These are phyloP conservation scores for Colius striatus DNA, from an alignment of 2,113 vertebrate genomes.

Conservation along the genomic window DNA sequence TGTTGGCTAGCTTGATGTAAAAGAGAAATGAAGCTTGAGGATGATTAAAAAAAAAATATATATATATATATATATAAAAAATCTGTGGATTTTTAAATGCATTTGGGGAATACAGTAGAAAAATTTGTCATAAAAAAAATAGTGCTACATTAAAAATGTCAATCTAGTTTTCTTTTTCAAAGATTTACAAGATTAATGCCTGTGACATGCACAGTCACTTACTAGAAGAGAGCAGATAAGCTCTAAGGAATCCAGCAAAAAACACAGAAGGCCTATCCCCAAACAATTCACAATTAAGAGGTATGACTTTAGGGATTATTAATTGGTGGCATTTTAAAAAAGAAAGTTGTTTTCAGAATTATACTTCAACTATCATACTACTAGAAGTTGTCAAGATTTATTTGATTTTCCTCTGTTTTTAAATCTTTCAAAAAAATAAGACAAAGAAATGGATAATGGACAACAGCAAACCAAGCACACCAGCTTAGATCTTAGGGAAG, in stretches of 20 bases:
- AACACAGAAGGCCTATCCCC: neutral
- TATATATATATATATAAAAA: too few relatives aligned
- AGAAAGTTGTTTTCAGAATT: neutral
- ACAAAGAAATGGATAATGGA: neutral
- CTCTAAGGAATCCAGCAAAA: neutral
- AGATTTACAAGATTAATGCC: neutral
- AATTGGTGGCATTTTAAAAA: neutral
- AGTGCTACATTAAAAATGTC: neutral
- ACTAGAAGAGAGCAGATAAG: neutral
- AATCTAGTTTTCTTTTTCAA: neutral
- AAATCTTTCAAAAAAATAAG: neutral
- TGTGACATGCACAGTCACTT: neutral
- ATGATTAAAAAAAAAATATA: neutral
- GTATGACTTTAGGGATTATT: neutral
- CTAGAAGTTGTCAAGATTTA: neutral
- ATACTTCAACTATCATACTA: neutral
- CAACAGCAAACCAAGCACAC: neutral
- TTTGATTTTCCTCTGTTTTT: neutral
- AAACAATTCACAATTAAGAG: accelerated
- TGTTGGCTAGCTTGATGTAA: neutral
- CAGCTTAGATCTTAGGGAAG: neutral
- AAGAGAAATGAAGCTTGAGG: neutral
- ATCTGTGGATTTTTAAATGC: neutral
- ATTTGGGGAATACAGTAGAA: neutral
- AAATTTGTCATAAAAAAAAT: neutral